Conservation (phyloP, 1,140 invertebrate genomes). For the Vanessa tameamea region DNA sequence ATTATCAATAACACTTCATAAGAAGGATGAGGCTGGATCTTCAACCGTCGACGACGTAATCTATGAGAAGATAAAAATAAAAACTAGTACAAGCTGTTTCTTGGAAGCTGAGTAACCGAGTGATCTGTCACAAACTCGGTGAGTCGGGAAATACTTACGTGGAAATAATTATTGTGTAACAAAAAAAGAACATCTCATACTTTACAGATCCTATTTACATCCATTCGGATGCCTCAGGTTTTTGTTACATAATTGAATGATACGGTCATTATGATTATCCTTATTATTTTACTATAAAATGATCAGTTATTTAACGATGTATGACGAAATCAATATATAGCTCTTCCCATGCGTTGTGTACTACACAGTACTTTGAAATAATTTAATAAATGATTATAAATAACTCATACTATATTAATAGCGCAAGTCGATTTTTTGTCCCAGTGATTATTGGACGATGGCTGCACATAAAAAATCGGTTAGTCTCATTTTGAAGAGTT, state of each 20-base stretch:
- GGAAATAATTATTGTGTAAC: conserved; percentile 2
- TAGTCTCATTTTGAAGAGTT: too few relatives aligned
- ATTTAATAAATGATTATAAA: too few relatives aligned
- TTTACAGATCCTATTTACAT: background rate
- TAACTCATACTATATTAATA: too few relatives aligned
- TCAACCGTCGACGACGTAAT: background rate
- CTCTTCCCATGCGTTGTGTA: too few relatives aligned
- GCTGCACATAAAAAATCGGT: too few relatives aligned
- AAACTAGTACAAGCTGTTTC: conserved; percentile 2
- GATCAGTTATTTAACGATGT: too few relatives aligned
- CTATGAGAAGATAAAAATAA: background rate
- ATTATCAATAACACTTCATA: conserved; percentile 10
- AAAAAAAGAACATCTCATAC: background rate
- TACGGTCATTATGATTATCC: background rate
- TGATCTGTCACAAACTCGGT: background rate
- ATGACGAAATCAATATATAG: too few relatives aligned
- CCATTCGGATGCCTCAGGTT: background rate
- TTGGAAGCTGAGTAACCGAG: background rate
- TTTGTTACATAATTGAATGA: background rate
- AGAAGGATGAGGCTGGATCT: background rate
- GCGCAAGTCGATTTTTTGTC: too few relatives aligned
- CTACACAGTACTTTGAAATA: too few relatives aligned
- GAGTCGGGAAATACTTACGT: background rate
- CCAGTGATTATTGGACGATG: too few relatives aligned
- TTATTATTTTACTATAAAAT: too few relatives aligned